Evolutionary conservation across 1,140 invertebrate genomes (phyloP), one percentile per base, ranked within the genome.

Genomic region (Asobara japonica): DNA sequence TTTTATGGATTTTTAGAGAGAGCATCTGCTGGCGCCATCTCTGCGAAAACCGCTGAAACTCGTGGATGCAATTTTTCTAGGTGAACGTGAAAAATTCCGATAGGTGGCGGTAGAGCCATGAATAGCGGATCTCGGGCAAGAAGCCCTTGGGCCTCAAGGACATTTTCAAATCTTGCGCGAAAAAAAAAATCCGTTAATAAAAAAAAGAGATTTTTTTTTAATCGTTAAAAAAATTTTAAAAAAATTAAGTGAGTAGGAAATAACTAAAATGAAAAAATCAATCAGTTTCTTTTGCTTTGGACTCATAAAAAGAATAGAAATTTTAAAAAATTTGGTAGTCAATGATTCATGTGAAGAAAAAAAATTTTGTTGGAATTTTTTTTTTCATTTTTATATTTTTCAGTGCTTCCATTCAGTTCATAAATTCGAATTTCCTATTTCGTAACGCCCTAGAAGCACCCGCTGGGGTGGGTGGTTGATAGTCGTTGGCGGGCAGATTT

Each of bases 401-500:
- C 36, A 27, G 11, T 29, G 41, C 25, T 36, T 74, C 61, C 56
- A 60, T n/a, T n/a, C n/a, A n/a, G n/a, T n/a, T n/a, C n/a, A n/a
- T n/a, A n/a, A n/a, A n/a, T n/a, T n/a, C n/a, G n/a, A n/a, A n/a
- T n/a, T n/a, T n/a, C n/a, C n/a, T n/a, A n/a, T n/a, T n/a, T n/a
- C n/a, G 29, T 16, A 36, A 70, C 41, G 65, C 66, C 29, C 60
- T 33, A 76, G 76, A 77, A 74, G 76, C 78, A 77, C 71, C 72
- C 66, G 71, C 65, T 71, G 33, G 70, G 69, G 76, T 69, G 75
- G 70, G 71, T 71, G 74, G 64, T 60, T 22, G 38, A 3, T 69
- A 72, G 74, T 79, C 71, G 82, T 84, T 83, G 82, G 82, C 82
- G 82, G 82, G 80, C 72, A 77, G 81, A 81, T 84, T 85, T 84